Evolutionary conservation across 2,888 invertebrate genomes (phyloP).

Genomic region (Mechanitis messenoides): DNA sequence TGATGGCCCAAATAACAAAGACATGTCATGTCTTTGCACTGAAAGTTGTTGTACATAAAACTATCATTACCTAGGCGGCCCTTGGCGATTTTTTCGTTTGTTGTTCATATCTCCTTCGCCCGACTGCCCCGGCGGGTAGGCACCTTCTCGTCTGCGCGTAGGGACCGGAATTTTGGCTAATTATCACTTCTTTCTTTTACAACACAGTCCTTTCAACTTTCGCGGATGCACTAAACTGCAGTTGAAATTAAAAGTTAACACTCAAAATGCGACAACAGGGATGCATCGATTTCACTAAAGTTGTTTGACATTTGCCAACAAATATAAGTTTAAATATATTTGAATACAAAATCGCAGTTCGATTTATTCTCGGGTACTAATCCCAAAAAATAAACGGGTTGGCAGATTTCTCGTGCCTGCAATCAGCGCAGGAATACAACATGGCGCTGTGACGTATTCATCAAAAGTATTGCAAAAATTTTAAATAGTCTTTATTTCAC

Average conservation of each 20-base stretch:
- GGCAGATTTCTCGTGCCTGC: constrained; percentile 77
- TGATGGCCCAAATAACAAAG: constrained; percentile 64
- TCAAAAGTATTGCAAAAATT: constrained; percentile 69
- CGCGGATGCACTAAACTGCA: constrained; percentile 77
- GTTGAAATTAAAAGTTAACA: constrained; percentile 72
- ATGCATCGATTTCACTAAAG: constrained; percentile 71
- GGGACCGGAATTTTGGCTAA: constrained; percentile 90
- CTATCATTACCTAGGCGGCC: constrained; percentile 80
- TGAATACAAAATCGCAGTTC: constrained; percentile 75
- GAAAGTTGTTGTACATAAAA: constrained; percentile 52
- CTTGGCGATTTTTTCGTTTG: constrained; percentile 90
- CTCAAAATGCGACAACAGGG: constrained; percentile 70
- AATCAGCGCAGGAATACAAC: constrained; percentile 78
- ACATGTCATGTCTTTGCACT: constrained; percentile 58
- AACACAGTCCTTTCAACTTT: constrained; percentile 78
- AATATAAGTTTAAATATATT: constrained; percentile 74
- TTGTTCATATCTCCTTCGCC: constrained; percentile 83
- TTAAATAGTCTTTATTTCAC: constrained; percentile 43
- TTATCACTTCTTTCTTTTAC: constrained; percentile 75
- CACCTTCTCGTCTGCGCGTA: constrained; percentile 87
- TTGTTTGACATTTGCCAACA: constrained; percentile 73
- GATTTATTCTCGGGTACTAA: constrained; percentile 71
- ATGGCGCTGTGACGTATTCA: constrained; percentile 76
- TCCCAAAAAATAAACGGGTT: constrained; percentile 76
- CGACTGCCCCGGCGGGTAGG: constrained; percentile 82